Evolutionary conservation across 1,140 invertebrate species (phyloP).

Genomic region (Augochlora pura): DNA sequence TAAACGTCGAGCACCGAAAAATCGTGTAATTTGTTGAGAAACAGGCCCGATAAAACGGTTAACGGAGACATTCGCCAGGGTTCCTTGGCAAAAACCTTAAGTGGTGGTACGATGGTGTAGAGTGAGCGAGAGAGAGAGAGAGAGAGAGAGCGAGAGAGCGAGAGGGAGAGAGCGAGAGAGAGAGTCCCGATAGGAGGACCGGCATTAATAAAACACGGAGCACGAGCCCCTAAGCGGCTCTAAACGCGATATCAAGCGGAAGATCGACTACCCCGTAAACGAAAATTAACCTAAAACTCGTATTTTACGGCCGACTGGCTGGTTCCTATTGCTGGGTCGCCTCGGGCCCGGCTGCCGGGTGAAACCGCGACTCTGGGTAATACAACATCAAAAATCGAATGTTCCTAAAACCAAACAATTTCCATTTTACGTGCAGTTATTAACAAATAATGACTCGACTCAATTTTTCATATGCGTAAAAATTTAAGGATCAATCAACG

Average conservation of each 20-base stretch:
- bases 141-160: too few species aligned
- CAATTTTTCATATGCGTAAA: too few species aligned
- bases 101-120: not conserved
- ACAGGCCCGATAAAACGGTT: not conserved
- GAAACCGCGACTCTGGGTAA: too few species aligned
- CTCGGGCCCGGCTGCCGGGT: too few species aligned
- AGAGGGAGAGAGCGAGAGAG: too few species aligned
- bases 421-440: too few species aligned
- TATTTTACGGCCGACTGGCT: not conserved
- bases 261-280: constrained; percentile 25
- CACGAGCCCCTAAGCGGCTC: not conserved
- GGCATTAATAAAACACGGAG: constrained; percentile 8
- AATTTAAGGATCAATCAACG: too few species aligned
- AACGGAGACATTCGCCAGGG: not conserved
- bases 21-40: not conserved
- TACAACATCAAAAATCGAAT: too few species aligned
- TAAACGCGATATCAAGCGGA: constrained; percentile 1
- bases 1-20: not conserved
- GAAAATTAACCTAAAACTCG: constrained; percentile 34
- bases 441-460: too few species aligned
- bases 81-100: not conserved
- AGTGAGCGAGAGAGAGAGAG: too few species aligned
- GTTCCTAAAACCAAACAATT: too few species aligned
- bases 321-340: too few species aligned
- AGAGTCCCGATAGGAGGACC: not conserved